Evolutionary conservation across 1,140 invertebrate species (phyloP).

Genomic region (Apolygus lucorum): DNA sequence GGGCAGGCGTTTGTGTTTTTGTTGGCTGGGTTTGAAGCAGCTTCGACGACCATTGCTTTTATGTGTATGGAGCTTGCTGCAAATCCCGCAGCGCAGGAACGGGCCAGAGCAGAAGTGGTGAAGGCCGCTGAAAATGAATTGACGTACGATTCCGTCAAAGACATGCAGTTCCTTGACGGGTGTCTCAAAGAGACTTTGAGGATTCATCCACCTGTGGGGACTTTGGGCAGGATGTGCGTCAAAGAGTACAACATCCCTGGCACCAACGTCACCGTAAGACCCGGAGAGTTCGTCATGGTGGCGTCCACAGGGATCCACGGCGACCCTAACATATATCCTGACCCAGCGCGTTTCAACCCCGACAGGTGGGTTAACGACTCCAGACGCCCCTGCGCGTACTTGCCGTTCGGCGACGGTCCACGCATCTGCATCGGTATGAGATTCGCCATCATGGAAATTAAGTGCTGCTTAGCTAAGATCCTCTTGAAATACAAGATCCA

Average conservation of each 20-base stretch:
- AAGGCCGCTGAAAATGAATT: constrained; percentile 36
- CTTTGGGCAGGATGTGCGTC: constrained; percentile 40
- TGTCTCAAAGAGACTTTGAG: constrained; percentile 49
- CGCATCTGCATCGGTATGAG: constrained; percentile 50
- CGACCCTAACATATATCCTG: constrained; percentile 47
- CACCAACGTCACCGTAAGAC: constrained; percentile 36
- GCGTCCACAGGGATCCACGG: constrained; percentile 49
- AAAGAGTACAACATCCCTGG: constrained; percentile 42
- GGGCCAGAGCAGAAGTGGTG: constrained; percentile 45
- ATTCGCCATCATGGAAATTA: constrained; percentile 8
- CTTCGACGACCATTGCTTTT: constrained; percentile 46
- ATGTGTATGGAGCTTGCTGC: constrained; percentile 47
- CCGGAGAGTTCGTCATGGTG: constrained; percentile 46
- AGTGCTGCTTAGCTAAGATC: constrained; percentile 1
- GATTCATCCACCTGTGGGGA: constrained; percentile 42
- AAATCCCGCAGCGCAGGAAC: constrained; percentile 47
- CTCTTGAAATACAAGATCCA: background rate
- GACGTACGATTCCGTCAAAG: constrained; percentile 15
- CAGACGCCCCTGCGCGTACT: constrained; percentile 34
- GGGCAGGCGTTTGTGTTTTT: constrained; percentile 57
- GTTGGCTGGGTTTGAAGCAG: constrained; percentile 55
- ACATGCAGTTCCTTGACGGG: constrained; percentile 17
- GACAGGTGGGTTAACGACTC: constrained; percentile 46
- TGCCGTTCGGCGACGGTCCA: constrained; percentile 55
- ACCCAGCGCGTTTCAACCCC: constrained; percentile 47